Evolutionary conservation across 2,888 invertebrate species (phyloP).

Genomic region (Drosophila colorata): DNA sequence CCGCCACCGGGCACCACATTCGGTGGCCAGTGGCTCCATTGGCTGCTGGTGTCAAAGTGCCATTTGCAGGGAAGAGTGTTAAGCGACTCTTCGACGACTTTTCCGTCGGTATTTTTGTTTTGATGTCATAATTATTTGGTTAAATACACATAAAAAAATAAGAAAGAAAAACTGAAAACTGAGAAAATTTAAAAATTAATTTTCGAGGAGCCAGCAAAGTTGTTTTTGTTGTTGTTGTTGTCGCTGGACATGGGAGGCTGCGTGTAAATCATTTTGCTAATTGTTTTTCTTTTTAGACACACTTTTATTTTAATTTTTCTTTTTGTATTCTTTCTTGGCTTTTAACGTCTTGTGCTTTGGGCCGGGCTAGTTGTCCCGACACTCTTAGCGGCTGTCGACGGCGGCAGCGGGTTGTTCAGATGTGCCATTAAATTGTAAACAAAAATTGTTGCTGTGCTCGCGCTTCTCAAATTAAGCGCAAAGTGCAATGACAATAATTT

Average conservation of each 20-base stretch:
- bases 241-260: slow-evolving; percentile 72
- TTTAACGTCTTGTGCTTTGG: slow-evolving; percentile 39
- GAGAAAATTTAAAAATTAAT: slow-evolving; percentile 52
- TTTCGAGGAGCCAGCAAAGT: slow-evolving; percentile 35
- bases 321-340: slow-evolving; percentile 41
- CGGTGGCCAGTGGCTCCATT: slow-evolving; percentile 22
- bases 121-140: slow-evolving; percentile 80
- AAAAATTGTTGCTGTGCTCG: slow-evolving; percentile 35
- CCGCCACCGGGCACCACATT: slow-evolving; percentile 2
- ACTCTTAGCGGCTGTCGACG: slow-evolving; percentile 38
- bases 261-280: slow-evolving; percentile 78
- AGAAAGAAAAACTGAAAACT: slow-evolving; percentile 39
- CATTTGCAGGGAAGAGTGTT: slow-evolving; percentile 57
- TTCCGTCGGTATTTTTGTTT: slow-evolving; percentile 70
- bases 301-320: slow-evolving; percentile 36
- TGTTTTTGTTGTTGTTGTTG: slow-evolving; percentile 23
- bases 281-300: slow-evolving; percentile 65
- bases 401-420: slow-evolving; percentile 35
- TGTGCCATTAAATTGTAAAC: slow-evolving; percentile 76
- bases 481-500: slow-evolving; percentile 75
- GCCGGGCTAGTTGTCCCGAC: slow-evolving; percentile 19
- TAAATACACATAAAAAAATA: slow-evolving; percentile 58
- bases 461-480: slow-evolving; percentile 66
- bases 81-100: slow-evolving; percentile 52
- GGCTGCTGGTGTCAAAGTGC: slow-evolving; percentile 57